A percentile compares a stretch with the other conserved stretches of the same genome.
These are phyloP conservation scores for Apoderus coryli DNA, from an alignment of 2,888 invertebrate species.

Conservation along the genomic window DNA sequence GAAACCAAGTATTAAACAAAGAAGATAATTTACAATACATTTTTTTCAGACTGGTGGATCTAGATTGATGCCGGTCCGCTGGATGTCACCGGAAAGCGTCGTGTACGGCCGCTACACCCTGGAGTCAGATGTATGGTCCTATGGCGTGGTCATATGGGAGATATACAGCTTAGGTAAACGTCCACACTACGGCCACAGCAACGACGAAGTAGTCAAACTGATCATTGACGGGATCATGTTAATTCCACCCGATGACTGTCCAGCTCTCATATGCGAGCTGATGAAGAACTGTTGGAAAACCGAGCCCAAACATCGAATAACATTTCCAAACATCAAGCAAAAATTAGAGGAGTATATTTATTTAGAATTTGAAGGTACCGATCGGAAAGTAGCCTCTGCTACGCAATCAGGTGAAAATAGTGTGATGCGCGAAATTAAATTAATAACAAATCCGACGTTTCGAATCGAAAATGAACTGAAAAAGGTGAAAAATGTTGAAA, in stretches of 20 bases:
- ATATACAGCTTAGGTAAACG: constrained; percentile 85
- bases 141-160: constrained; percentile 88
- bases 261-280: constrained; percentile 52
- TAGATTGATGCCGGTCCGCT: constrained; percentile 74
- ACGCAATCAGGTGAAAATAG: too few relatives aligned
- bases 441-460: constrained; percentile 8
- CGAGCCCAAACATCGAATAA: constrained; percentile 62
- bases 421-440: too few relatives aligned
- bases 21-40: too few relatives aligned
- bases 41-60: constrained; percentile 54
- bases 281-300: constrained; percentile 72
- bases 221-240: constrained; percentile 68
- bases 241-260: constrained; percentile 66
- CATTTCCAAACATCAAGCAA: constrained; percentile 54
- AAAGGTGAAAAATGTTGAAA: too few relatives aligned
- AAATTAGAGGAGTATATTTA: constrained; percentile 44
- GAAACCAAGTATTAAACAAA: too few relatives aligned
- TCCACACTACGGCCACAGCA: constrained; percentile 82
- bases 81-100: constrained; percentile 92
- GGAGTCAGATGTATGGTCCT: constrained; percentile 89
- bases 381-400: too few relatives aligned
- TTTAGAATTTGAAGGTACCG: too few relatives aligned
- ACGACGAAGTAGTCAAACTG: constrained; percentile 70
- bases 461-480: constrained; percentile 6
- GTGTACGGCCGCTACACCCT: constrained; percentile 79